Base-by-base conservation (phyloP, 2,113 vertebrate genomes). In the Monopterus albus region DNA sequence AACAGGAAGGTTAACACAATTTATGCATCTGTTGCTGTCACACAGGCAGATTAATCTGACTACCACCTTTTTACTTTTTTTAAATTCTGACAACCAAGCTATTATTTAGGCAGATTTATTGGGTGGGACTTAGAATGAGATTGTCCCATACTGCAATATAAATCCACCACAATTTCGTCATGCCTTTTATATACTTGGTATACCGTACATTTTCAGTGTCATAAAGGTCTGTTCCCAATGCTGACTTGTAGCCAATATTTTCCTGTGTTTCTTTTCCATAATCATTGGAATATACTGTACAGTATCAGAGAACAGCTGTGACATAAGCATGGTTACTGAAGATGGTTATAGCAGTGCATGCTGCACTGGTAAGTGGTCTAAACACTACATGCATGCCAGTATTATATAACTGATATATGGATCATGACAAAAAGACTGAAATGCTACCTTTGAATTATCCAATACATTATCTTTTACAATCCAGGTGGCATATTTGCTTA, bases 121-220 rank as follows among this genome's bases (percentile, higher is more conserved):
- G 39, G n/a, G 38, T 40, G 25, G 7, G 4, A 28, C 42, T 43
- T 20, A 21, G 35, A 23, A 58, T 33, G 65, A 35, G 58, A 63
- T 43, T 47, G 64, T 70, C 57, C 63, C 33, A 25, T 31, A 25
- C 45, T 40, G 49, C 57, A 62, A 21, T 26, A 63, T 77, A 29
- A 77, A 63, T 63, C 51, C 23, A 50, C 64, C 13, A 14, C 20
- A 26, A 38, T 53, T 51, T 66, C 51, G 68, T 61, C 50, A 47
- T 55, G n/a, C 56, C 33, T 14, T 59, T 26, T 50, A 17, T 57
- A 50, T 18, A 47, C 31, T 60, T 67, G 38, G 45, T 66, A 35
- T 26, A n/a, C n/a, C n/a, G n/a, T n/a, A 26, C 8, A 7, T 20
- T 21, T 7, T 29, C 15, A 18, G 23, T 33, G 38, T 50, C 66